A percentile compares a stretch with the other conserved stretches of the same genome.
Conservation (phyloP, 2,888 invertebrate species). For the Drosophila aldrichi region DNA sequence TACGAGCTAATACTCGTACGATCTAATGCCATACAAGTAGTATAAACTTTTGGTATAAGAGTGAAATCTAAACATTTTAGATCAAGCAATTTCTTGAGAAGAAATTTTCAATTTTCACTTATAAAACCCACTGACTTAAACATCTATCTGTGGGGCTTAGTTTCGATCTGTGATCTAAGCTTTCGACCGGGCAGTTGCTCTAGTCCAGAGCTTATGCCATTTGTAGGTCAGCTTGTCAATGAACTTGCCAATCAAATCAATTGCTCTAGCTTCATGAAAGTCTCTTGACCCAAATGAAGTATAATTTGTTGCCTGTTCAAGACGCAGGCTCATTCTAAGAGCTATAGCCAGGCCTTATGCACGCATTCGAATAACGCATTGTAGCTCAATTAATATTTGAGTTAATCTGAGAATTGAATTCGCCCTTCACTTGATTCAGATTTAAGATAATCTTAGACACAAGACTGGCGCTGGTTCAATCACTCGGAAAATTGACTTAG, state of each 20-base stretch:
- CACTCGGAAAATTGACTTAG: constrained; percentile 9
- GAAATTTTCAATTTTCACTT: too few relatives aligned
- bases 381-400: constrained; percentile 1
- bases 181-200: too few relatives aligned
- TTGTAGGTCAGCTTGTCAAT: too few relatives aligned
- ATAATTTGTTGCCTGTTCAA: not conserved
- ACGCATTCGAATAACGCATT: not conserved
- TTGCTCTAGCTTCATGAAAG: not conserved
- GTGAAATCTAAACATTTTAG: too few relatives aligned
- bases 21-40: not conserved
- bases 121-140: too few relatives aligned
- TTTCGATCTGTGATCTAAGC: too few relatives aligned
- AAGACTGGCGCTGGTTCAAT: not conserved
- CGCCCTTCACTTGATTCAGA: not conserved
- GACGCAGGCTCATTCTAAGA: not conserved
- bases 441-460: not conserved
- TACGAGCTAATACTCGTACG: too few relatives aligned
- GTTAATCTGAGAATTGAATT: not conserved
- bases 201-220: too few relatives aligned
- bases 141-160: too few relatives aligned
- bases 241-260: not conserved
- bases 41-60: not conserved
- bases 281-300: not conserved
- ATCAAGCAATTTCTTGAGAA: too few relatives aligned
- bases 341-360: not conserved